Evolutionary conservation across 2,797 vertebrate species (phyloP).

Genomic region (Allobates femoralis): DNA sequence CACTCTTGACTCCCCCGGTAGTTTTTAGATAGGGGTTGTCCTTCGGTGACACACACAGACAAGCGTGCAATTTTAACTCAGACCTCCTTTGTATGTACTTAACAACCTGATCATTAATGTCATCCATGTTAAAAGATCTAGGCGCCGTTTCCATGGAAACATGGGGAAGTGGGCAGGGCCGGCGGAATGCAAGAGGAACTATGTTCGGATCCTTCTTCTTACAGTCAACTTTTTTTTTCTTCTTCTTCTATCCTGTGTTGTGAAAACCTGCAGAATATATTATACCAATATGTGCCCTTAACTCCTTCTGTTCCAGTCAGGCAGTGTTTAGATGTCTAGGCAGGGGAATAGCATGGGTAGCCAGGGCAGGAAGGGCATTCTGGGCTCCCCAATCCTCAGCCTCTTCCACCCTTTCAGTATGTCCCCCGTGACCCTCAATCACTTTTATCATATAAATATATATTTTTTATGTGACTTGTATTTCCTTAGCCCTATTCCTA

Average conservation of each 20-base stretch:
- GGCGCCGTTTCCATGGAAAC: constrained; percentile 75
- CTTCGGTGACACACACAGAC: constrained; percentile 32
- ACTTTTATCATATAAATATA: too few species aligned
- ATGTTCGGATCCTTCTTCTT: constrained; percentile 43
- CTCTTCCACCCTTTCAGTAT: too few species aligned
- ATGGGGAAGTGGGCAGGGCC: constrained; percentile 66
- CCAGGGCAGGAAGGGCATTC: neutral
- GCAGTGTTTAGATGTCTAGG: neutral
- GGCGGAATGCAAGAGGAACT: constrained; percentile 51
- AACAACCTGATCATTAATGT: constrained; percentile 73
- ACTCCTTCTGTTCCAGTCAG: constrained; percentile 1
- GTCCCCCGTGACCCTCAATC: too few species aligned
- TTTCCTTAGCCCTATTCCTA: too few species aligned
- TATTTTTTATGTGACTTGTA: too few species aligned
- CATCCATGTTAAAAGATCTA: constrained; percentile 66
- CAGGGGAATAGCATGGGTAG: neutral
- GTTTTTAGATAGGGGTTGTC: constrained; percentile 44
- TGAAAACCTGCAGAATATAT: neutral
- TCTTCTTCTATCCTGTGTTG: neutral
- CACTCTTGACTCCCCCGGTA: constrained; percentile 16
- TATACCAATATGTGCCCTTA: neutral
- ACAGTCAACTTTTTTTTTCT: neutral
- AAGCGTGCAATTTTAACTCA: constrained; percentile 68
- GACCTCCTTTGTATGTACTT: constrained; percentile 66
- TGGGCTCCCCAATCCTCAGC: neutral